These are phyloP conservation scores for Callipepla californica DNA, from an alignment of 2,113 vertebrate genomes.

Conservation along the genomic window DNA sequence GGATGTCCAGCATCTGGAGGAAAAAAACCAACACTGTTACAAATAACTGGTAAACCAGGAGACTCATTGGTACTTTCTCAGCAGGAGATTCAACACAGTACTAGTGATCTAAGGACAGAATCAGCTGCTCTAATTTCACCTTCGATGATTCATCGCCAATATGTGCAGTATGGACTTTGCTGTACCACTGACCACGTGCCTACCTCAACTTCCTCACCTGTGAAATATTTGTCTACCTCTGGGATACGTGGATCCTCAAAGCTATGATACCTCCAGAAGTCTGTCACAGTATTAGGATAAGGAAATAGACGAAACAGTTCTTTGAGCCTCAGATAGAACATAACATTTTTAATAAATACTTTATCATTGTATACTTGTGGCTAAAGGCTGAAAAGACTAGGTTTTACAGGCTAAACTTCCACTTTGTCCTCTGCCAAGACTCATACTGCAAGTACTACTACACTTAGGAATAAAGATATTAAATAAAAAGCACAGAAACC, in stretches of 20 bases:
- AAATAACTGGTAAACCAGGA: not conserved
- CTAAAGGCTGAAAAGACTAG: not conserved
- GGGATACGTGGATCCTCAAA: not conserved
- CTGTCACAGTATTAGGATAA: not conserved
- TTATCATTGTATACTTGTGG: not conserved
- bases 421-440: not conserved
- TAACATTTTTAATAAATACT: not conserved
- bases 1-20: conserved; percentile 88
- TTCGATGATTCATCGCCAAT: not conserved
- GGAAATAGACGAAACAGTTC: not conserved
- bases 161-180: not conserved
- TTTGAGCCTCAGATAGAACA: not conserved
- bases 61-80: not conserved
- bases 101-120: not conserved
- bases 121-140: not conserved
- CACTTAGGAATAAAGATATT: not conserved
- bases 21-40: not conserved
- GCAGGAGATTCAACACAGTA: not conserved
- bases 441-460: not conserved
- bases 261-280: not conserved
- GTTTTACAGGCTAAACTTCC: not conserved
- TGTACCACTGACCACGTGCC: not conserved
- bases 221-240: not conserved
- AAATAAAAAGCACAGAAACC: not conserved
- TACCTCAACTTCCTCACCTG: not conserved